Evolutionary conservation across 2,888 invertebrate species (phyloP).

Genomic region (Metopia argyrocephala): DNA sequence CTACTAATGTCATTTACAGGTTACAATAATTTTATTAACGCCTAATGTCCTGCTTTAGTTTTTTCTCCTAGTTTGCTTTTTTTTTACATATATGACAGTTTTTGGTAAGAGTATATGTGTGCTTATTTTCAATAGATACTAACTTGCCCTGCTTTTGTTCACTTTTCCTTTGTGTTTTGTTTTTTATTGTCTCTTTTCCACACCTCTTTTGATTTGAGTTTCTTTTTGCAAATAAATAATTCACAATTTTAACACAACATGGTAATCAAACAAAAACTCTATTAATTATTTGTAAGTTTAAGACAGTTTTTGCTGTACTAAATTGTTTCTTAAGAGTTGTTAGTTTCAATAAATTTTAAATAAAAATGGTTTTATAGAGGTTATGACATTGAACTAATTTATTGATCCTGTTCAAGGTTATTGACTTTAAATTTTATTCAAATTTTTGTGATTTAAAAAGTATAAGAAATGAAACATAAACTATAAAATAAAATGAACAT

Average conservation of each 20-base stretch:
- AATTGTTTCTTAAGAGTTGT: not conserved
- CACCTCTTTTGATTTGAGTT: not conserved
- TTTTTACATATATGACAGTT: not conserved
- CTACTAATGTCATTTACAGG: conserved; percentile 31
- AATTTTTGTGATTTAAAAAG: not conserved
- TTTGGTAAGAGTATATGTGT: not conserved
- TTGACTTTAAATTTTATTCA: conserved; percentile 1
- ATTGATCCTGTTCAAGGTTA: not conserved
- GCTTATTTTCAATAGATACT: not conserved
- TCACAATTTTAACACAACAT: not conserved
- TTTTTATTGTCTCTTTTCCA: not conserved
- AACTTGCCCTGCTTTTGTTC: not conserved
- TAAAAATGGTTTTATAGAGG: not conserved
- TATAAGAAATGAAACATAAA: not conserved
- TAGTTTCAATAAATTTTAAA: not conserved
- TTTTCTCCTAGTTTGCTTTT: not conserved
- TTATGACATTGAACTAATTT: not conserved
- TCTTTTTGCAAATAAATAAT: not conserved
- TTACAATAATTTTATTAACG: conserved; percentile 26
- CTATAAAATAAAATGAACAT: not conserved
- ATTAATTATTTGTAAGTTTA: not conserved
- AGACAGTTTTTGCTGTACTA: not conserved
- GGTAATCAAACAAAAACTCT: not conserved
- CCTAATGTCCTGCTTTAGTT: conserved; percentile 7
- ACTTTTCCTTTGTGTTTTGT: not conserved